phyloP scores from a whole-genome alignment of 2,797 vertebrate species.

The Potorous gilbertii region DNA sequence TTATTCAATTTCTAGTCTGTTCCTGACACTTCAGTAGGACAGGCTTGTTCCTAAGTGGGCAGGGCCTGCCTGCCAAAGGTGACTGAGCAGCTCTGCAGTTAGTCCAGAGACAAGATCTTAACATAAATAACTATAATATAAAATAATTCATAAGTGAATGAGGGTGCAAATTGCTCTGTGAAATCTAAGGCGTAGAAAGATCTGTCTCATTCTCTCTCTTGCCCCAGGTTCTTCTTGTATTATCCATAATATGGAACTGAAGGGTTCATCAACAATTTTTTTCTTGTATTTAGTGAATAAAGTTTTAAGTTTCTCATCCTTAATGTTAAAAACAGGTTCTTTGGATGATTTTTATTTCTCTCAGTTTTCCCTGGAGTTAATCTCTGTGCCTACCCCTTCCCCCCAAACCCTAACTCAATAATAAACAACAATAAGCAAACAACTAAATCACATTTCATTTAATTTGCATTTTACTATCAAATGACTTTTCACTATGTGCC shows the following conservation, averaged over 20 bases:
- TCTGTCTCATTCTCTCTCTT: neutral
- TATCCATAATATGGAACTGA: neutral
- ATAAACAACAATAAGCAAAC: neutral
- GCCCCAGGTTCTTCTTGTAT: neutral
- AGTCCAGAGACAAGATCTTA: neutral
- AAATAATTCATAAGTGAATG: neutral
- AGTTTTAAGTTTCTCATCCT: neutral
- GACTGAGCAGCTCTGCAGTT: neutral
- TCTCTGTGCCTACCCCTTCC: neutral
- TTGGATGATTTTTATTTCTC: neutral
- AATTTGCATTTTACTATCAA: neutral
- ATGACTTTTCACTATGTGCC: constrained; percentile 15
- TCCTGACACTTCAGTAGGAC: neutral
- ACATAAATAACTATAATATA: neutral
- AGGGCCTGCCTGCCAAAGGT: neutral
- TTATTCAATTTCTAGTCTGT: neutral
- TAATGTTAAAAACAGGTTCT: neutral
- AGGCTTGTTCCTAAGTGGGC: neutral
- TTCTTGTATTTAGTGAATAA: neutral
- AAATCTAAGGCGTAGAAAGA: neutral
- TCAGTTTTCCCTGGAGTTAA: neutral
- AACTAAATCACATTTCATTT: neutral
- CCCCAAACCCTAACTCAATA: neutral
- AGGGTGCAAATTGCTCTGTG: neutral
- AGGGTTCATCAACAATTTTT: neutral